phyloP scores from a whole-genome alignment of 2,113 vertebrate genomes.

The Ceratotherium simum region DNA sequence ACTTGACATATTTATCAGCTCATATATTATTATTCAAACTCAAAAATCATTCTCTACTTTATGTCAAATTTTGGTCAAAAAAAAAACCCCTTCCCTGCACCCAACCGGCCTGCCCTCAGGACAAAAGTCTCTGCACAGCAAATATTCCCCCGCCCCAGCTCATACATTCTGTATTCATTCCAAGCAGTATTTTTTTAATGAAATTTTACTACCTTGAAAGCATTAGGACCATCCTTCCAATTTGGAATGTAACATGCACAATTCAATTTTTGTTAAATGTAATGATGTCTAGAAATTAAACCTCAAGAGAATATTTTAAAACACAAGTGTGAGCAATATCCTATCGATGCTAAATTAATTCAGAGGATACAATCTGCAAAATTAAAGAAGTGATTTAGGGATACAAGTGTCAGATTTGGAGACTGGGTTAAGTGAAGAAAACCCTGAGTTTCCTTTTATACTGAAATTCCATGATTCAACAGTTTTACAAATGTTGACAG shows the following conservation, averaged over 20 bases:
- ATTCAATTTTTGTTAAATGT: conserved; percentile 67
- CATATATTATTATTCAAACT: conserved; percentile 43
- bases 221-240: conserved; percentile 48
- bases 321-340: conserved; percentile 50
- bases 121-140: not conserved
- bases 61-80: conserved; percentile 28
- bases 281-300: conserved; percentile 74
- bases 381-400: conserved; percentile 13
- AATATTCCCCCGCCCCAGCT: not conserved
- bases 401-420: not conserved
- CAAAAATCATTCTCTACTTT: not conserved
- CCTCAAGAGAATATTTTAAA: conserved; percentile 59
- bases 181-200: conserved; percentile 30
- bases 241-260: conserved; percentile 21
- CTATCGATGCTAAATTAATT: conserved; percentile 30
- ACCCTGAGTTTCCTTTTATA: not conserved
- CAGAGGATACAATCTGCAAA: not conserved
- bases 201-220: conserved; percentile 56
- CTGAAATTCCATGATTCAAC: not conserved
- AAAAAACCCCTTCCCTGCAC: not conserved
- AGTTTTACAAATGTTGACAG: not conserved
- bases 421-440: not conserved
- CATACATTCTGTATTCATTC: not conserved
- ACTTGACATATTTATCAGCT: conserved; percentile 23
- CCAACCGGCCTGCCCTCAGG: not conserved